These are phyloP conservation scores for Brevimyrus niger DNA, from an alignment of 2,113 vertebrate genomes.

Conservation along the genomic window DNA sequence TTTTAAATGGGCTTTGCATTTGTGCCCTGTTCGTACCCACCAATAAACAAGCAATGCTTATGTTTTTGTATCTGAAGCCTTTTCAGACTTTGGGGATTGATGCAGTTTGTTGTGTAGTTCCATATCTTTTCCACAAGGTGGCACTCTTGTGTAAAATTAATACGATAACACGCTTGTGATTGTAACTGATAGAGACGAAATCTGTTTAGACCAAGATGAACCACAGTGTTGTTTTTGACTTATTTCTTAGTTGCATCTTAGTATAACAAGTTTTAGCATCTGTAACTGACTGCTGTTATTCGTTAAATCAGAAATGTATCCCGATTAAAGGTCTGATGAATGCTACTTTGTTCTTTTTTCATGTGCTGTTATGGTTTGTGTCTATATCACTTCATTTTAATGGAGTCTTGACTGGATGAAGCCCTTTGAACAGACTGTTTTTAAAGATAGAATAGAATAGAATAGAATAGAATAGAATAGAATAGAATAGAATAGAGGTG, in stretches of 20 bases:
- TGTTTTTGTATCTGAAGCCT: neutral
- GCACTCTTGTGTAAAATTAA: constrained; percentile 24
- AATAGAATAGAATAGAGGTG: neutral
- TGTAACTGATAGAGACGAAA: neutral
- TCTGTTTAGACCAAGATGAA: constrained; percentile 19
- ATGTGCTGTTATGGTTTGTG: neutral
- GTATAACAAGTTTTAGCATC: neutral
- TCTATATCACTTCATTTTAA: neutral
- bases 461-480: neutral
- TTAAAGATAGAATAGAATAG: neutral
- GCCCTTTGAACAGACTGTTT: neutral
- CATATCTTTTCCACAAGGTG: constrained; percentile 43
- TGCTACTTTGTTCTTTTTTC: neutral
- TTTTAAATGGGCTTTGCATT: neutral
- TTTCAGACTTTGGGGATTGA: neutral
- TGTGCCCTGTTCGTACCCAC: neutral
- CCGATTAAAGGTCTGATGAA: neutral
- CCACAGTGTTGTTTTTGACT: neutral
- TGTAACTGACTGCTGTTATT: neutral
- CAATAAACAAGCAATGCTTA: neutral
- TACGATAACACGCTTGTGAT: neutral
- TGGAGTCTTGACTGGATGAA: neutral
- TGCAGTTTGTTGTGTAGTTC: neutral
- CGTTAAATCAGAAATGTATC: neutral
- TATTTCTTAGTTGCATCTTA: neutral